Conservation (phyloP, 2,797 vertebrate genomes). For the Amphiprion clarkii region DNA sequence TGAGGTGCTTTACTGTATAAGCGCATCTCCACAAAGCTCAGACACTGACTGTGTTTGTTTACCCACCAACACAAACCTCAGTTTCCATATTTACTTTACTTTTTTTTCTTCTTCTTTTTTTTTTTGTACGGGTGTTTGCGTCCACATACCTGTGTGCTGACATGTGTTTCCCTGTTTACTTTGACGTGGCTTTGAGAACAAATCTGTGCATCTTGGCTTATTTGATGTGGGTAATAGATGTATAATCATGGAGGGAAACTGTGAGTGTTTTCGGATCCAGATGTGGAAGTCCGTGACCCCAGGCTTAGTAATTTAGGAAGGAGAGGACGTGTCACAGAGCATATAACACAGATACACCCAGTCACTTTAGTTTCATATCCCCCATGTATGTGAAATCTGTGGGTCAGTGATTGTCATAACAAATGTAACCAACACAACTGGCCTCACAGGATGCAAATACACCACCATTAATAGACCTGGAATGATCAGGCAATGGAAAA, state of each 20-base stretch:
- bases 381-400: neutral
- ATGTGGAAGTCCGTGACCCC: slow-evolving; percentile 38
- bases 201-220: neutral
- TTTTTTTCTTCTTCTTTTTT: neutral
- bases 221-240: slow-evolving; percentile 17
- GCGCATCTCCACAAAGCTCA: slow-evolving; percentile 49
- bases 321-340: slow-evolving; percentile 34
- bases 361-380: slow-evolving; percentile 45
- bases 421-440: neutral
- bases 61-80: slow-evolving; percentile 43
- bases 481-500: neutral
- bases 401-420: neutral
- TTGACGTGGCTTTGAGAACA: slow-evolving; percentile 9
- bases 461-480: neutral
- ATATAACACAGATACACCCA: slow-evolving; percentile 28
- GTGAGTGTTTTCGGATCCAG: slow-evolving; percentile 21
- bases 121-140: slow-evolving; percentile 15
- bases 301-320: slow-evolving; percentile 20
- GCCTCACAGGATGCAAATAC: neutral
- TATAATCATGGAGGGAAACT: slow-evolving; percentile 23
- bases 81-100: slow-evolving; percentile 46
- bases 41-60: slow-evolving; percentile 59
- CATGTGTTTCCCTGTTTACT: slow-evolving; percentile 18
- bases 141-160: slow-evolving; percentile 21
- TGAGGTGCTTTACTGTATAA: slow-evolving; percentile 54